Evolutionary conservation across 2,797 vertebrate genomes (phyloP).

Genomic region (Gymnodraco acuticeps): DNA sequence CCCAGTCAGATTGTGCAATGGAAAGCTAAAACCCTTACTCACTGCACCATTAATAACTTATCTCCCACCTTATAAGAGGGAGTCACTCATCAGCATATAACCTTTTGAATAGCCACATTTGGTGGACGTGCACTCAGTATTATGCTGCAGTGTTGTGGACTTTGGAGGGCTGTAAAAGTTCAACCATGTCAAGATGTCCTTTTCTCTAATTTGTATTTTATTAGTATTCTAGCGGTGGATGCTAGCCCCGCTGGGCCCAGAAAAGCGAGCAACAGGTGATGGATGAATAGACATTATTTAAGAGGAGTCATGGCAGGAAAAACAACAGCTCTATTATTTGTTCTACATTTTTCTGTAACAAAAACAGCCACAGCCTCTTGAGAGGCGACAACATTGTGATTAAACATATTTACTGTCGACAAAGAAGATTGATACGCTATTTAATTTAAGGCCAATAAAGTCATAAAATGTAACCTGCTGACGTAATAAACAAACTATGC

Average conservation of each 20-base stretch:
- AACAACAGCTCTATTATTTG: conserved; percentile 26
- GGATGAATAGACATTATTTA: conserved; percentile 33
- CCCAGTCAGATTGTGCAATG: neutral
- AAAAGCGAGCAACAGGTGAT: conserved; percentile 30
- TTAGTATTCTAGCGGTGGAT: conserved; percentile 22
- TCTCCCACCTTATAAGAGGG: too few species aligned
- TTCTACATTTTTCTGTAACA: conserved; percentile 3
- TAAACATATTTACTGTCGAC: neutral
- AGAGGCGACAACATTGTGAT: neutral
- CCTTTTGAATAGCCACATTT: conserved; percentile 15
- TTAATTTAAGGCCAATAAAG: neutral
- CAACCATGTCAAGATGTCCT: conserved; percentile 17
- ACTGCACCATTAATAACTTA: neutral
- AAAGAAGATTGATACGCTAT: neutral
- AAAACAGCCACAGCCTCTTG: conserved; percentile 7
- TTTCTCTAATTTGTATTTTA: conserved; percentile 35
- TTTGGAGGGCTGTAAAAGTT: conserved; percentile 1
- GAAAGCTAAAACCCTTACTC: neutral
- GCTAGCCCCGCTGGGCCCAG: neutral
- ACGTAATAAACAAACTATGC: neutral
- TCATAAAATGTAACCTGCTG: neutral
- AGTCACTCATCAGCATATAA: conserved; percentile 22
- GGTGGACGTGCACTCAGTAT: neutral
- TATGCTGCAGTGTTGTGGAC: neutral
- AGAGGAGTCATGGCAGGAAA: conserved; percentile 29